Conservation (phyloP, 2,888 invertebrate species). For the Drosophila mulleri region DNA sequence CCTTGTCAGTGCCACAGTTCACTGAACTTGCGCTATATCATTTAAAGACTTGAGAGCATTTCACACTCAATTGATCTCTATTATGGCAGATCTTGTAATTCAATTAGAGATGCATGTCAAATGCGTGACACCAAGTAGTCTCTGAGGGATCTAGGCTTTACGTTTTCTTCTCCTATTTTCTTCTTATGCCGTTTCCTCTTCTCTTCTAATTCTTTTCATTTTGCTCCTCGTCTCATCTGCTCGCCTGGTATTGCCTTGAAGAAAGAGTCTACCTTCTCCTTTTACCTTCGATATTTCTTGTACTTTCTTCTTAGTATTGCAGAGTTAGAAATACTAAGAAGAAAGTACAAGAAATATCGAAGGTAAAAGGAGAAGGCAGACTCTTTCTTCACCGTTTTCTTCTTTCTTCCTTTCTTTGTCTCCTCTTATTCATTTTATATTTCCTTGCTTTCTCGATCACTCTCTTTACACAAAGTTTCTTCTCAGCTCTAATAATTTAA, state of each 20-base stretch:
- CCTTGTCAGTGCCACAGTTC: not conserved
- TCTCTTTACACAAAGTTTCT: not conserved
- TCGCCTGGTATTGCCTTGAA: too few species aligned
- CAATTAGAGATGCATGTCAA: not conserved
- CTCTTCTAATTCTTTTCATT: not conserved
- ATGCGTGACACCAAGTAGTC: not conserved
- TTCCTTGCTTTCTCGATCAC: too few species aligned
- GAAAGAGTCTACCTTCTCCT: too few species aligned
- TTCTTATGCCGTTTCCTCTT: not conserved
- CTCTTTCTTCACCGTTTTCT: too few species aligned
- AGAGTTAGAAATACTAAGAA: too few species aligned
- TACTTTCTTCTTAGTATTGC: too few species aligned
- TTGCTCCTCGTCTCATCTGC: not conserved
- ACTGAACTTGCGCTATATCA: slow-evolving; percentile 21
- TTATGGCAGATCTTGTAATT: slow-evolving; percentile 9
- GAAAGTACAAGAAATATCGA: too few species aligned
- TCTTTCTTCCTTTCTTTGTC: too few species aligned
- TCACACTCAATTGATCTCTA: not conserved
- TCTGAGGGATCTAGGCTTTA: too few species aligned
- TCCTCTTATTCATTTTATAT: too few species aligned
- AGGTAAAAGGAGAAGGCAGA: too few species aligned
- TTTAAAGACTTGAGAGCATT: not conserved
- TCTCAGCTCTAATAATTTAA: not conserved
- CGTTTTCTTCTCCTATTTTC: not conserved
- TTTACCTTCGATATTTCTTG: too few species aligned